phyloP scores from a whole-genome alignment of 2,888 invertebrate genomes.

The Scotopteryx bipunctaria region DNA sequence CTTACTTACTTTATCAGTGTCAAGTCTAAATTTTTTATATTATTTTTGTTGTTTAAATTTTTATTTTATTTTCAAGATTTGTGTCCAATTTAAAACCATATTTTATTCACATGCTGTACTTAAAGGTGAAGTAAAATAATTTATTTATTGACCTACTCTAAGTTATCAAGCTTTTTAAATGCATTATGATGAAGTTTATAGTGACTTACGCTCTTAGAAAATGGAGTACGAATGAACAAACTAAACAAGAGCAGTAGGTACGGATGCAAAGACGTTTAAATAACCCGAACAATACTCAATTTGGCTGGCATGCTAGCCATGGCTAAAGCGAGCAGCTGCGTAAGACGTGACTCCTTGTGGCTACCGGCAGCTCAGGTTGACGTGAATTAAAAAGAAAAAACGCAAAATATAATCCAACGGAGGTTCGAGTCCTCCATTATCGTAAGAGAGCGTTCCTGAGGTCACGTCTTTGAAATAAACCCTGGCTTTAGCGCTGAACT shows the following conservation, averaged over 20 bases:
- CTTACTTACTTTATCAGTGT: no score
- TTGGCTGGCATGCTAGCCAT: conserved; percentile 53
- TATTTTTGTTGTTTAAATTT: no score
- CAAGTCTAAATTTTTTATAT: no score
- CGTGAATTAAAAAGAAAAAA: conserved; percentile 51
- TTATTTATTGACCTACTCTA: no score
- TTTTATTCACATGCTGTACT: no score
- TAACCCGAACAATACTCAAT: conserved; percentile 55
- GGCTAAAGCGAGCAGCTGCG: conserved; percentile 58
- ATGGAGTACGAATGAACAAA: conserved; percentile 23
- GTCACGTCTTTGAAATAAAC: conserved; percentile 46
- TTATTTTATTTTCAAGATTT: no score
- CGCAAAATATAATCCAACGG: conserved; percentile 25
- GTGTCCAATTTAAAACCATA: no score
- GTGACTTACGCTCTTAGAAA: conserved; percentile 3
- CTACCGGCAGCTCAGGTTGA: conserved; percentile 45
- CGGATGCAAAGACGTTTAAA: conserved; percentile 39
- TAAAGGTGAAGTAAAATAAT: no score
- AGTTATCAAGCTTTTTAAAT: no score
- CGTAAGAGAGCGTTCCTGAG: conserved; percentile 42
- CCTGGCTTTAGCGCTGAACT: conserved; percentile 17
- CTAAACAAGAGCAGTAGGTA: conserved; percentile 36
- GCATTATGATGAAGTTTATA: no score
- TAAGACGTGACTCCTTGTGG: conserved; percentile 54
- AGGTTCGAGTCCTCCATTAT: conserved; percentile 45